Evolutionary conservation across 1,140 invertebrate species (phyloP), one percentile per base, ranked within the genome.

Genomic region (Temnothorax curvispinosus): DNA sequence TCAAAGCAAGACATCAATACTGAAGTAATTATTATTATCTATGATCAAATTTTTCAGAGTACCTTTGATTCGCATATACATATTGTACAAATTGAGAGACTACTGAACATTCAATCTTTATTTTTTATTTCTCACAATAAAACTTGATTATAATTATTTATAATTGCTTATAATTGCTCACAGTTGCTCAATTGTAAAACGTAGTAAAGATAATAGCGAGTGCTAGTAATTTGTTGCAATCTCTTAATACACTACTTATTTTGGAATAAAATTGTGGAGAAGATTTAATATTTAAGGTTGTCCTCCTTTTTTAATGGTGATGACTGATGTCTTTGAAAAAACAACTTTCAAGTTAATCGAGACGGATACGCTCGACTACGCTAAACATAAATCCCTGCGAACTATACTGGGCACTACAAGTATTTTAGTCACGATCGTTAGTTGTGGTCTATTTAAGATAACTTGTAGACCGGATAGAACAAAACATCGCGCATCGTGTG

Each of bases 341-440:
- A 87, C 90, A 27, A 90, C 72, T 88, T 85, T 93, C 67, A 85
- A 89, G 54, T 81, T 80, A 89, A 9, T 21, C 7, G 69, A 77
- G 11, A 88, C 84, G 76, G 87, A 93, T 87, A 87, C 80, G 75
- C 67, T 90, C 11, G 90, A 91, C 67, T 85, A 91, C 69, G 38
- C 88, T 92, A 92, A 93, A 93, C 91, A 92, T 92, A 91, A 93
- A 91, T 93, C 88, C 78, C 47, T 44, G 21, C 11, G 60, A 58
- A 71, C 35, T 54, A 82, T 71, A 58, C 38, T 13, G 65, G 38
- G 9, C 18, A 58, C 27, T 58, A 71, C 58, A 75, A 60, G 67
- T 44, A 75, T 84, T 60, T 84, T 74, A 84, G 69, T 50, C 41
- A 60, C 52, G 67, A 82, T 82, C 41, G 69, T 84, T 84, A 84